Conservation (phyloP, 92 coral and sea anemone species). For the Bergia sp. region DNA sequence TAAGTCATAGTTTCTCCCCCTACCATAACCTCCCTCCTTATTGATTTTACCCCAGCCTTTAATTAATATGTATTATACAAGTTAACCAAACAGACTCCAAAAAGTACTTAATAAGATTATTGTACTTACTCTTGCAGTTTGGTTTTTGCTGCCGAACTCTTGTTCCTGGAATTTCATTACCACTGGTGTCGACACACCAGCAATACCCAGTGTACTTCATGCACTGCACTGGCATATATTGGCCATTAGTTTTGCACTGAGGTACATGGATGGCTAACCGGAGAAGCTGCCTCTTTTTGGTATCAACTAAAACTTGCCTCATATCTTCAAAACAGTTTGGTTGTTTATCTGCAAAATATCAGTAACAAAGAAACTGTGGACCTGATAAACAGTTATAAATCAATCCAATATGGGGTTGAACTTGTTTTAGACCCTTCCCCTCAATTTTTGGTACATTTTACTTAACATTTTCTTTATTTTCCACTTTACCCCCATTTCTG, state of each 20-base stretch:
- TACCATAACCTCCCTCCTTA: too few species aligned
- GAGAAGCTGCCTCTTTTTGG: constrained; percentile 64
- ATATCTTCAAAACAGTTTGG: constrained; percentile 73
- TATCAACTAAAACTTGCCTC: constrained; percentile 62
- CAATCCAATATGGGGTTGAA: too few species aligned
- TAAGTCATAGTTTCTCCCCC: too few species aligned
- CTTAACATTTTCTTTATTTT: too few species aligned
- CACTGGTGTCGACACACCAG: constrained; percentile 89
- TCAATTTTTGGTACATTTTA: too few species aligned
- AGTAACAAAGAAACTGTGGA: background rate
- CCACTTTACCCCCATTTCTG: too few species aligned
- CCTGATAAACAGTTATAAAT: too few species aligned
- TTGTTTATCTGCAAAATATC: constrained; percentile 29
- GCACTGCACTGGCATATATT: constrained; percentile 76
- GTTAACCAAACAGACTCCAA: too few species aligned
- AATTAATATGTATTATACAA: too few species aligned
- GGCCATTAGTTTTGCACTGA: constrained; percentile 82
- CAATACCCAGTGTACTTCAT: constrained; percentile 66
- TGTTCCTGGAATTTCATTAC: constrained; percentile 78
- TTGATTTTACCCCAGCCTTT: too few species aligned
- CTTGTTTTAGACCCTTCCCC: too few species aligned
- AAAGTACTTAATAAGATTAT: background rate
- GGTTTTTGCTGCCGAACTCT: constrained; percentile 67
- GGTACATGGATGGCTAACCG: constrained; percentile 79
- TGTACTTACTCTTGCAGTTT: constrained; percentile 71